Percentiles rank a stretch among this genome's conserved stretches.
These are phyloP conservation scores for Chamaetylas fuelleborni DNA, from an alignment of 2,113 vertebrate species.

Conservation along the genomic window DNA sequence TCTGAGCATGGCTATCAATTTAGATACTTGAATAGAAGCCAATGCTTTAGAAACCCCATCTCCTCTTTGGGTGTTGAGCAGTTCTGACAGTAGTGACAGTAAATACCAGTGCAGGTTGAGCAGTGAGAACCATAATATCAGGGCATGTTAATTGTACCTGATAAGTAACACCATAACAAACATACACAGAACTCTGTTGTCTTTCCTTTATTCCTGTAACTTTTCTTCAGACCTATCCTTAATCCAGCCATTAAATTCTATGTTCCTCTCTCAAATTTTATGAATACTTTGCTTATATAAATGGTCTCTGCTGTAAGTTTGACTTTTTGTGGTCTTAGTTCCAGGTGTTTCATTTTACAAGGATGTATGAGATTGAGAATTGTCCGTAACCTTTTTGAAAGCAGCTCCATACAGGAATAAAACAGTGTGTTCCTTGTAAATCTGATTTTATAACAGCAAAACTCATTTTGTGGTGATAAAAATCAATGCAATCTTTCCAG, in stretches of 20 bases:
- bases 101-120: conserved; percentile 20
- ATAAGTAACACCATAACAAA: neutral
- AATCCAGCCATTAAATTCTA: neutral
- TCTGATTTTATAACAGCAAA: neutral
- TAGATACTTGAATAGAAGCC: conserved; percentile 3
- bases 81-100: conserved; percentile 6
- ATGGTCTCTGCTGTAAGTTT: neutral
- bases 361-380: neutral
- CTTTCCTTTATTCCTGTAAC: neutral
- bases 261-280: neutral
- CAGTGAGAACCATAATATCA: conserved; percentile 17
- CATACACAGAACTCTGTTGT: neutral
- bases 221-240: neutral
- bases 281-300: neutral
- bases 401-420: neutral
- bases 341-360: neutral
- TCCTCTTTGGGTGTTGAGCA: neutral
- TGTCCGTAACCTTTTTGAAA: neutral
- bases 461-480: neutral
- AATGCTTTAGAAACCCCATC: neutral
- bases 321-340: neutral
- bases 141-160: neutral
- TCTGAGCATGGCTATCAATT: neutral
- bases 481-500: neutral
- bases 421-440: neutral